A percentile compares a stretch with the other conserved stretches of the same genome.
These are phyloP conservation scores for Columba livia DNA, from an alignment of 2,113 vertebrate species.

Conservation along the genomic window DNA sequence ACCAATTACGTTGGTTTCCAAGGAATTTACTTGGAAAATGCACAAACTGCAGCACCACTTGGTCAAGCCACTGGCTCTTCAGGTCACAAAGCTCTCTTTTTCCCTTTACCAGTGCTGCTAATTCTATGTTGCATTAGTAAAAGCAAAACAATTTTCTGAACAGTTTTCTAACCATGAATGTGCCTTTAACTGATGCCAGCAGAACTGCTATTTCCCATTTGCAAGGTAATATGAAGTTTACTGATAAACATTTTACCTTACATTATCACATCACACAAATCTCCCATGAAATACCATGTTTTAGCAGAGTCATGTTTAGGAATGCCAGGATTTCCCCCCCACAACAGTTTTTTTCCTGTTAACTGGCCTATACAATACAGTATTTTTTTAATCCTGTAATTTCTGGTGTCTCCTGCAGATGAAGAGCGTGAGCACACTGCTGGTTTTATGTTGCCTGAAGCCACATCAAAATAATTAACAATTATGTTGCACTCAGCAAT, in stretches of 20 bases:
- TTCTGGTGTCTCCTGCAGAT: neutral
- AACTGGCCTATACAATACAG: neutral
- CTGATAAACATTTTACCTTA: neutral
- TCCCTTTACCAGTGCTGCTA: neutral
- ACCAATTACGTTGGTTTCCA: slow-evolving; percentile 9
- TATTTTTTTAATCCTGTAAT: neutral
- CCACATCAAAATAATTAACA: slow-evolving; percentile 23
- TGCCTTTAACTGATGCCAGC: neutral
- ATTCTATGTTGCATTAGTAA: neutral
- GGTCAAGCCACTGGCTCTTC: neutral
- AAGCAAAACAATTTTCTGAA: neutral
- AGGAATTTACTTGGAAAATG: slow-evolving; percentile 33
- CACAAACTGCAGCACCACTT: neutral
- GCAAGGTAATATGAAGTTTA: neutral
- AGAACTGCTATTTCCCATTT: neutral
- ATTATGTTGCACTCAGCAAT: neutral
- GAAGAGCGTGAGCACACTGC: neutral
- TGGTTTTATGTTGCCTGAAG: neutral
- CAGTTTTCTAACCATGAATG: neutral
- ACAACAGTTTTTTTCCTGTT: neutral
- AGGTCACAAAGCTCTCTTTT: neutral
- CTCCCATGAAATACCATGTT: neutral
- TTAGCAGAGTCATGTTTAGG: neutral
- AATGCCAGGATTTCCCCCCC: neutral
- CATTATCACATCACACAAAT: neutral